Evolutionary conservation across 2,888 invertebrate genomes (phyloP).

Genomic region (Machimus atricapillus): DNA sequence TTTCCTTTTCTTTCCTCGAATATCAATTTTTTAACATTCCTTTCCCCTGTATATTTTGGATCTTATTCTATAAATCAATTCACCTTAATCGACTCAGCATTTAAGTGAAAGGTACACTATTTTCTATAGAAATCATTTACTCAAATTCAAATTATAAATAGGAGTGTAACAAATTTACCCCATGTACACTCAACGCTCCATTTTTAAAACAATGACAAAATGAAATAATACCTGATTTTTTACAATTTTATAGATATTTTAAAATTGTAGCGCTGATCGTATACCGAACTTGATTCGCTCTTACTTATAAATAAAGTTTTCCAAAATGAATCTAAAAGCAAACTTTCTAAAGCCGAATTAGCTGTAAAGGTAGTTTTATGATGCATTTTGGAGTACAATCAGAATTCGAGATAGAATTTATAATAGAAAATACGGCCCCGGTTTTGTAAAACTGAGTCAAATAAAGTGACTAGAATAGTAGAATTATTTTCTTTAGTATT

Average conservation of each 20-base stretch:
- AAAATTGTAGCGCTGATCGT: too few species aligned
- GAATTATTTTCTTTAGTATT: background rate
- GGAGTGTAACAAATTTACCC: too few species aligned
- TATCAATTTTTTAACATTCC: background rate
- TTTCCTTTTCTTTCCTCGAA: background rate
- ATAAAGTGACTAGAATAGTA: background rate
- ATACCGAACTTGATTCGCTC: too few species aligned
- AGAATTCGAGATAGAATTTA: background rate
- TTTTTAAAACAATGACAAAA: too few species aligned
- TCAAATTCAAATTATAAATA: background rate
- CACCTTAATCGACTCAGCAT: background rate
- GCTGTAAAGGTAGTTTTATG: too few species aligned
- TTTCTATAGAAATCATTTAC: background rate
- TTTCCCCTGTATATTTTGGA: background rate
- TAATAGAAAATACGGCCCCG: background rate
- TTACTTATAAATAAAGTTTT: too few species aligned
- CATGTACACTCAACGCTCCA: too few species aligned
- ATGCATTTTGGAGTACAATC: background rate
- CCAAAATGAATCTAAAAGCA: too few species aligned
- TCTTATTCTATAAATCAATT: background rate
- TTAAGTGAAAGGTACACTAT: background rate
- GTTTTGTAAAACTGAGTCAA: background rate
- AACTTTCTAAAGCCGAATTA: too few species aligned
- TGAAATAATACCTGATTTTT: too few species aligned
- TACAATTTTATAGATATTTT: too few species aligned